Evolutionary conservation across 1,140 invertebrate genomes (phyloP).

Genomic region (Diabrotica virgifera): DNA sequence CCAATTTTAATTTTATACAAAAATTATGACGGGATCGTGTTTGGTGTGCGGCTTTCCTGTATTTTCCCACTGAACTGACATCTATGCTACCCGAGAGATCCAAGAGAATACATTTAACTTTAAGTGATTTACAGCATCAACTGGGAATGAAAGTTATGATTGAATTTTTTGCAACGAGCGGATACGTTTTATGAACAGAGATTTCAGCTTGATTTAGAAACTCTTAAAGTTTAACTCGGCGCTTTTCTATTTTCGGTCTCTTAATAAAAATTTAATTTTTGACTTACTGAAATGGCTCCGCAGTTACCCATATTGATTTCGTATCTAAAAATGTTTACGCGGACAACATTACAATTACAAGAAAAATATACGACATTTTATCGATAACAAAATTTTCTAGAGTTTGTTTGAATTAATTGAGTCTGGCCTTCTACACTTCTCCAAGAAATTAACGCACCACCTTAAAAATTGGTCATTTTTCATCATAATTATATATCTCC

Average conservation of each 20-base stretch:
- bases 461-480: too few species aligned
- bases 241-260: background rate
- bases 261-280: background rate
- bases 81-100: slow-evolving; percentile 13
- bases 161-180: slow-evolving; percentile 14
- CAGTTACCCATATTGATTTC: too few species aligned
- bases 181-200: background rate
- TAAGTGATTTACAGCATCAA: slow-evolving; percentile 13
- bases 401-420: too few species aligned
- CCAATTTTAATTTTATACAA: slow-evolving; percentile 8
- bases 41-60: slow-evolving; percentile 4
- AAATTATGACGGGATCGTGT: slow-evolving; percentile 4
- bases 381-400: too few species aligned
- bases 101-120: slow-evolving; percentile 15
- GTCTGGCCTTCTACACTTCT: too few species aligned
- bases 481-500: too few species aligned
- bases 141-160: slow-evolving; percentile 16
- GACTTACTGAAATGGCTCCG: too few species aligned
- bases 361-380: too few species aligned
- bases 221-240: background rate
- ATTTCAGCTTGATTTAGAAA: slow-evolving; percentile 1
- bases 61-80: slow-evolving; percentile 10
- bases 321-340: too few species aligned
- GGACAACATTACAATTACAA: too few species aligned
- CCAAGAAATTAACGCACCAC: too few species aligned